phyloP scores from a whole-genome alignment of 1,140 invertebrate genomes.

The Lasioglossum albipes region DNA sequence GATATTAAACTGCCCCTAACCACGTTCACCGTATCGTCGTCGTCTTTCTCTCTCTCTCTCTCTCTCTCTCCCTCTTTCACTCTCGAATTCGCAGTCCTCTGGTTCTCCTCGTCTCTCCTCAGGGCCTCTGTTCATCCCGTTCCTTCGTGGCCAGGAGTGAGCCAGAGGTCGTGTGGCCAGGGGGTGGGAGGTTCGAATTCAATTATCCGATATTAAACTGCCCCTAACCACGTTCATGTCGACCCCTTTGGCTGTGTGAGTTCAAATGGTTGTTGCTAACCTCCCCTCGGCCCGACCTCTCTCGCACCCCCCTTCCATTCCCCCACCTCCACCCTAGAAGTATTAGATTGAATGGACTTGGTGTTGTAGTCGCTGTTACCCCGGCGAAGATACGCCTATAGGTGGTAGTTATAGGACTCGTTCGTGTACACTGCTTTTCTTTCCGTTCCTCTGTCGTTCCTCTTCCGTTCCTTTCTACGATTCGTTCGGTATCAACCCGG shows the following conservation, averaged over 20 bases:
- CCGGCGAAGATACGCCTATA: constrained; percentile 72
- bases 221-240: constrained; percentile 78
- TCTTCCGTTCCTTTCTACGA: constrained; percentile 5
- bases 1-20: constrained; percentile 80
- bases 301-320: background rate
- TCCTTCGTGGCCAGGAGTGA: constrained; percentile 54
- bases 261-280: constrained; percentile 76
- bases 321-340: constrained; percentile 64
- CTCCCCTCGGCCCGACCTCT: constrained; percentile 22
- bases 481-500: constrained; percentile 25
- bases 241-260: constrained; percentile 71
- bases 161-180: constrained; percentile 54
- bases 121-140: constrained; percentile 27
- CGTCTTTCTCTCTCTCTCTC: background rate
- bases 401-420: constrained; percentile 67
- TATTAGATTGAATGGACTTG: constrained; percentile 80
- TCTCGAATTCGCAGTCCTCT: constrained; percentile 33
- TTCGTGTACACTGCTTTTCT: constrained; percentile 53
- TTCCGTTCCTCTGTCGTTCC: constrained; percentile 21
- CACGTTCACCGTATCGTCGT: constrained; percentile 64
- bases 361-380: constrained; percentile 77
- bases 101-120: constrained; percentile 24
- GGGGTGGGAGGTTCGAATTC: constrained; percentile 75
- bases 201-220: constrained; percentile 81
- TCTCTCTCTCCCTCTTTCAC: constrained; percentile 16